Conservation (phyloP, 2,113 vertebrate genomes). For the Scomber japonicus region DNA sequence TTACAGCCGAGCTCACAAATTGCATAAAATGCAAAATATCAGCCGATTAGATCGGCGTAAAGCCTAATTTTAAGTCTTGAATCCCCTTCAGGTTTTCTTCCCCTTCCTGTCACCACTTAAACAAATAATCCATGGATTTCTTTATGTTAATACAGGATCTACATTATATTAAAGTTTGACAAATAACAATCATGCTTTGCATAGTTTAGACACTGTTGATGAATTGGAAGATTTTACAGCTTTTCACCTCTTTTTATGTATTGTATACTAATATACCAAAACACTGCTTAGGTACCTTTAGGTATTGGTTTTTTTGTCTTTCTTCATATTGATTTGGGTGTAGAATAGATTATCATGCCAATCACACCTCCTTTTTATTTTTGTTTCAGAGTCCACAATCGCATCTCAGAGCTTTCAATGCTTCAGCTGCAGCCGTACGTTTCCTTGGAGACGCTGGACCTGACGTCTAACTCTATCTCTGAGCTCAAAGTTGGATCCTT, state of each 20-base stretch:
- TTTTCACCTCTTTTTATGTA: neutral
- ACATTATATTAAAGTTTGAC: neutral
- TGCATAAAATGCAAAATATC: too few species aligned
- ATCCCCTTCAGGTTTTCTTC: neutral
- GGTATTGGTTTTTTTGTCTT: neutral
- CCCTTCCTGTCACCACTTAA: neutral
- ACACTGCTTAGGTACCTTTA: neutral
- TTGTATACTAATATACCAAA: neutral
- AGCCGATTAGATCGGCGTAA: too few species aligned
- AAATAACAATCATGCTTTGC: neutral
- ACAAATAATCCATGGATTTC: neutral
- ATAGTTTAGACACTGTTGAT: neutral
- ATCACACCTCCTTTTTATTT: constrained; percentile 7
- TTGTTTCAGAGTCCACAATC: constrained; percentile 79
- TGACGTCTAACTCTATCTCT: constrained; percentile 82
- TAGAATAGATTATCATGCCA: neutral
- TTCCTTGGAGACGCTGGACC: constrained; percentile 80
- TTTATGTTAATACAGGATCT: too few species aligned
- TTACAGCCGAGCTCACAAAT: too few species aligned
- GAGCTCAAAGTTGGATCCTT: constrained; percentile 82
- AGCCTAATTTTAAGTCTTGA: constrained; percentile 76
- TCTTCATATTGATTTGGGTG: neutral
- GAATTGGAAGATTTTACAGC: too few species aligned
- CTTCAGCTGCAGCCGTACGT: constrained; percentile 78
- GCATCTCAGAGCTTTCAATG: constrained; percentile 77